These are phyloP conservation scores for Amphilophus citrinellus DNA, from an alignment of 2,113 vertebrate genomes.

Conservation along the genomic window DNA sequence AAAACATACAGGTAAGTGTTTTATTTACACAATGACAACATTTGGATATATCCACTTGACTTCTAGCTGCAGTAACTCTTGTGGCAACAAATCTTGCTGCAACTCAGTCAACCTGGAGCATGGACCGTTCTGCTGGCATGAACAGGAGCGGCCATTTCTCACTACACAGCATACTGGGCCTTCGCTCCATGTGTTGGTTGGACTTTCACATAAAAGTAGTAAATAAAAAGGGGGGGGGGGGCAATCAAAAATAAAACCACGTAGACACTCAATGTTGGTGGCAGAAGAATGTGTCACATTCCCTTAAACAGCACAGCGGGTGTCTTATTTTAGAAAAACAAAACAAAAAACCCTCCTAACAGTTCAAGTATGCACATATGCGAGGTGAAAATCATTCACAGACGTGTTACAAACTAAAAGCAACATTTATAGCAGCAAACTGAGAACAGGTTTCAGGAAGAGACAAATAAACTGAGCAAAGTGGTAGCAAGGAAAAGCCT, in stretches of 20 bases:
- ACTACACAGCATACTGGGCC: conserved; percentile 24
- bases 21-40: conserved; percentile 72
- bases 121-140: conserved; percentile 16
- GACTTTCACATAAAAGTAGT: conserved; percentile 36
- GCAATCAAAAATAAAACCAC: background rate
- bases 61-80: conserved; percentile 45
- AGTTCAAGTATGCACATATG: conserved; percentile 68
- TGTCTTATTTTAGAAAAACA: conserved; percentile 21
- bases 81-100: conserved; percentile 14
- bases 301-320: conserved; percentile 23
- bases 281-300: conserved; percentile 21
- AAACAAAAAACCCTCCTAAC: conserved; percentile 39
- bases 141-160: conserved; percentile 21
- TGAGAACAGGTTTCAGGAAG: conserved; percentile 60
- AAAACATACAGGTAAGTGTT: conserved; percentile 51
- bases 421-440: conserved; percentile 78
- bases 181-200: conserved; percentile 37
- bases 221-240: conserved; percentile 8
- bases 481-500: conserved; percentile 46
- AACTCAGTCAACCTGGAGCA: conserved; percentile 25
- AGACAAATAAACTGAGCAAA: conserved; percentile 44
- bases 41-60: conserved; percentile 55
- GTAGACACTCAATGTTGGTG: conserved; percentile 25
- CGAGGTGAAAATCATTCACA: conserved; percentile 49
- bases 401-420: conserved; percentile 66